Evolutionary conservation across 2,113 vertebrate genomes (phyloP).

Genomic region (Jaculus jaculus): DNA sequence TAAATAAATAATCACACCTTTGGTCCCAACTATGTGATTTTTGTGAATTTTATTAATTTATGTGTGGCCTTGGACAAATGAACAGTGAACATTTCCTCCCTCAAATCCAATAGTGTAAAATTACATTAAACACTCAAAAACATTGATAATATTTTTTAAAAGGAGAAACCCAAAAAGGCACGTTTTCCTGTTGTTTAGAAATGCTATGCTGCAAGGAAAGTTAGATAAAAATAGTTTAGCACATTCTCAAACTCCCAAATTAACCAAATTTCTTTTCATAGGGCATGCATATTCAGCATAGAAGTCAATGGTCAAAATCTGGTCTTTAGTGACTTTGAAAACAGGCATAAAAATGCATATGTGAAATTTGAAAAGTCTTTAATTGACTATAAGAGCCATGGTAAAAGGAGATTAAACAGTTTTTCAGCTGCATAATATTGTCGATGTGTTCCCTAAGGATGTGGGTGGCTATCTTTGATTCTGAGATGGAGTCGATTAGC

Average conservation of each 20-base stretch:
- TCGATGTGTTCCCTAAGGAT: slow-evolving; percentile 66
- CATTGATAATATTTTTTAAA: slow-evolving; percentile 26
- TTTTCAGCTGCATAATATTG: slow-evolving; percentile 71
- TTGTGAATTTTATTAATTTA: not conserved
- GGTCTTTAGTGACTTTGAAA: slow-evolving; percentile 71
- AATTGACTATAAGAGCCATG: slow-evolving; percentile 62
- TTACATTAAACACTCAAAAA: slow-evolving; percentile 19
- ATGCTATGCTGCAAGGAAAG: slow-evolving; percentile 57
- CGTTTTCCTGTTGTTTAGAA: slow-evolving; percentile 52
- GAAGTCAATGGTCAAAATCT: slow-evolving; percentile 76
- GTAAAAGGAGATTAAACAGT: slow-evolving; percentile 60
- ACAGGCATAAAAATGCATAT: slow-evolving; percentile 58
- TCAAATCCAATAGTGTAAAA: slow-evolving; percentile 1
- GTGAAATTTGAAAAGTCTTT: slow-evolving; percentile 71
- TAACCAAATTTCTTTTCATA: slow-evolving; percentile 44
- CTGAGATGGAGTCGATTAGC: slow-evolving; percentile 54
- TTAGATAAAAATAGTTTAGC: slow-evolving; percentile 70
- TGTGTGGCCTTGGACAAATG: not conserved
- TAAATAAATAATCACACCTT: too few species aligned
- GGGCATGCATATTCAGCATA: slow-evolving; percentile 55
- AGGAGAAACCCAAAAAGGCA: not conserved
- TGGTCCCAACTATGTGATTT: not conserved
- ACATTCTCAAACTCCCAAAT: slow-evolving; percentile 64
- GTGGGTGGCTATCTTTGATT: slow-evolving; percentile 74
- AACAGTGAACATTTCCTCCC: not conserved